Base-by-base conservation (phyloP, 2,888 invertebrate species). In the Periphyllus acericola region DNA sequence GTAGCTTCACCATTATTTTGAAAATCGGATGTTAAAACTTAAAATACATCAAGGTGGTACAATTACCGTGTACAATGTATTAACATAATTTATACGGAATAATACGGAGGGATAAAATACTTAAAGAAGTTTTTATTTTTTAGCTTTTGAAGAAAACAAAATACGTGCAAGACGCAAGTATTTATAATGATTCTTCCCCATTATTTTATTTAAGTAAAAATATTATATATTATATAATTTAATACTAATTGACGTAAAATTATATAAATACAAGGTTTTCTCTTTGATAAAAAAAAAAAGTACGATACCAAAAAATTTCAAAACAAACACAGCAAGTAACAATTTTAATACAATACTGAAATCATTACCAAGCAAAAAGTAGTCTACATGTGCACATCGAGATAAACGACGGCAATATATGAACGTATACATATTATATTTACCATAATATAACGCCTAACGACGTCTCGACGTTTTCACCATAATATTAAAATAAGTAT, bases 281-380 rank as follows among this genome's bases (percentile, higher is more conserved):
- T 36, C 74, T 74, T 36, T 6, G 36, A 74, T 74, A 74, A 74
- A 74, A 74, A 36, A 71, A 71, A 75, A 52, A 29, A 52, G 19
- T 1, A 76, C 1, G 32, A 19, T 34, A 19, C 34, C 52, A 46
- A 82, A 52, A 25, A 3, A 72, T 72, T 52, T 72, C 52, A 36
- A 46, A 72, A 71, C n/a, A 82, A 82, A 83, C 46, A 82, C 46
- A 81, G 9, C 19, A 66, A 21, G n/a, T 80, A 71, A 81, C 1
- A n/a, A 36, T 52, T 82, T 46, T 14, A 32, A 40, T 68, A 52
- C 8, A 19, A 82, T n/a, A 66, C 66, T 66, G 14, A 0, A 60
- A 25, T 6, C 68, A 32, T 81, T 81, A 46, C 21, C n/a, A 0
- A 68, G 68, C 21, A 21, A 68, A 68, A 72, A 72, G 32, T 29